These are phyloP conservation scores for Muschampia plurimacula DNA, from an alignment of 2,888 invertebrate species.

Conservation along the genomic window DNA sequence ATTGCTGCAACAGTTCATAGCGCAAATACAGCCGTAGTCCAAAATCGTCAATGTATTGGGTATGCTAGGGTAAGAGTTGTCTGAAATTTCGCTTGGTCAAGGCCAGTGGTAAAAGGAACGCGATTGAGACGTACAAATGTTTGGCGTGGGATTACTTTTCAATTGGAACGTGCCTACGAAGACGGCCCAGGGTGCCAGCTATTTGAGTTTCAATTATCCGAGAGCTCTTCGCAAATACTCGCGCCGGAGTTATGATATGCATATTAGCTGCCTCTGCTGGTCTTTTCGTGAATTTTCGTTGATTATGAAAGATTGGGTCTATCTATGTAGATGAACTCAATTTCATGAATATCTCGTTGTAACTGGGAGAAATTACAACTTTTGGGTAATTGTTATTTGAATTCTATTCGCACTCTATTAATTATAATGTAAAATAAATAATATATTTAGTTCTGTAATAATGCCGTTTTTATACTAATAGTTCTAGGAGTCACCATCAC, in stretches of 20 bases:
- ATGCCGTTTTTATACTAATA: too few species aligned
- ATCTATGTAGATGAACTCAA: neutral
- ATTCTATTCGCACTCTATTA: neutral
- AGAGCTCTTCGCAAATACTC: constrained; percentile 73
- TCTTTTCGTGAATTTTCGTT: constrained; percentile 17
- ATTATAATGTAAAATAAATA: too few species aligned
- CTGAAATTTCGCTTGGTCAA: constrained; percentile 23
- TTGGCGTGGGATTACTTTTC: constrained; percentile 80
- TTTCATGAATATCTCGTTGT: neutral
- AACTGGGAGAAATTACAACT: neutral
- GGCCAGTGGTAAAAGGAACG: constrained; percentile 52
- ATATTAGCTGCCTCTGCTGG: constrained; percentile 60
- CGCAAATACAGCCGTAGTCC: neutral
- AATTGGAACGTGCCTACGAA: constrained; percentile 84
- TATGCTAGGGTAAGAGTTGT: neutral
- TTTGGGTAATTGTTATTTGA: neutral
- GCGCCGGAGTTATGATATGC: constrained; percentile 71
- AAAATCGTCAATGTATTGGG: constrained; percentile 28
- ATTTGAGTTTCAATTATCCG: constrained; percentile 83
- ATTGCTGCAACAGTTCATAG: constrained; percentile 44
- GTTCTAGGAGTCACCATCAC: too few species aligned
- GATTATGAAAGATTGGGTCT: constrained; percentile 2
- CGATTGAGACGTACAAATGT: constrained; percentile 82
- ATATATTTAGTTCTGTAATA: too few species aligned
- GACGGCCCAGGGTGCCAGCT: constrained; percentile 71